Evolutionary conservation across 2,888 invertebrate species (phyloP), one percentile per base, ranked within the genome.

Genomic region (Cheilosia urbana): DNA sequence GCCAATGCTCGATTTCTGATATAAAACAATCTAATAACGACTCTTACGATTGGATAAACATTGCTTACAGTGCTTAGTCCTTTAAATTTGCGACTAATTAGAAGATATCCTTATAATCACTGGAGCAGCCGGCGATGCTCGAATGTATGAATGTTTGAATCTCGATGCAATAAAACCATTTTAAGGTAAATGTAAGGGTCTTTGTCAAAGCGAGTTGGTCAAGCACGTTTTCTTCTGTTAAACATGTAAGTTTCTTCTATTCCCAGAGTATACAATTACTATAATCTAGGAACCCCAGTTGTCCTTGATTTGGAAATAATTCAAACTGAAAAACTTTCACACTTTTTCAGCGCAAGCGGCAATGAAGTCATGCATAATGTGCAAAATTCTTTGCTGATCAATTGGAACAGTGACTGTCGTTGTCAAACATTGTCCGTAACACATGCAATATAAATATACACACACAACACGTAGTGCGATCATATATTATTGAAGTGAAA

Each of bases 61-160:
- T 73, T 60, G 80, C 66, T 80, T 75, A 80, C 19, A 51, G 21
- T 19, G 17, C 47, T 47, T 19, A 45, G 68, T 66, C 42, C 49
- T 77, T 71, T 77, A 62, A 57, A 42, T 13, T 27, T 19, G 13
- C 15, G 17, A n/a, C 7, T 13, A 21, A 45, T 51, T 69, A 55
- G 62, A 57, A 49, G 37, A 58, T 68, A 40, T 66, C 21, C 53
- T 45, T 65, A 58, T 58, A 49, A 60, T 66, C 68, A 68, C 53
- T 53, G 11, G 68, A 66, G 55, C 57, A 65, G 45, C 55, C 42
- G 40, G 60, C 71, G 65, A 66, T 76, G 69, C 69, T 80, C 75
- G 75, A 81, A 60, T 80, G 71, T 40, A 71, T 76, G 75, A 85
- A 71, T 85, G 75, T 85, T 73, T 69, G 82, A 75, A 75, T 58